Evolutionary conservation across 2,797 vertebrate genomes (phyloP).

Genomic region (Chaenodraco wilsoni): DNA sequence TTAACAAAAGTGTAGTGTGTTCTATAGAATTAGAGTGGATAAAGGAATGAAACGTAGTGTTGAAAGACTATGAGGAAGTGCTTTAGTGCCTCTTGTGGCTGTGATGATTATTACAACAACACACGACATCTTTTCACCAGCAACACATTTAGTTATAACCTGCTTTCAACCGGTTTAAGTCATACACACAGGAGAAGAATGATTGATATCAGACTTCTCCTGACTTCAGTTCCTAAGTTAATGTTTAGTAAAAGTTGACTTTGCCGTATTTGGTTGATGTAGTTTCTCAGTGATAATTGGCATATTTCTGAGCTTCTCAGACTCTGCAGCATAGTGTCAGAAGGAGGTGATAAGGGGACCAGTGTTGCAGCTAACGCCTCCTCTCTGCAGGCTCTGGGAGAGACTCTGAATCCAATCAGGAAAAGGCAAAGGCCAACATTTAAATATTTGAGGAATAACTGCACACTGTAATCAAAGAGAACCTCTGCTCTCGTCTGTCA

Average conservation of each 20-base stretch:
- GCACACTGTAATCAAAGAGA: slow-evolving; percentile 13
- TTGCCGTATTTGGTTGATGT: slow-evolving; percentile 16
- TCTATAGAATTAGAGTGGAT: too few species aligned
- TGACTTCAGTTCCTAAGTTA: too few species aligned
- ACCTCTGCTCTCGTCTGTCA: neutral
- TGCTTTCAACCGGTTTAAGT: too few species aligned
- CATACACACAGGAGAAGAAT: too few species aligned
- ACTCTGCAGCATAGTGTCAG: slow-evolving; percentile 29
- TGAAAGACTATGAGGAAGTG: too few species aligned
- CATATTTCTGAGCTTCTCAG: slow-evolving; percentile 2
- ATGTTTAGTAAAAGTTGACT: slow-evolving; percentile 1
- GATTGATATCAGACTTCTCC: too few species aligned
- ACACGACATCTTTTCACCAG: too few species aligned
- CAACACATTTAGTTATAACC: too few species aligned
- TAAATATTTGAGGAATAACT: slow-evolving; percentile 28
- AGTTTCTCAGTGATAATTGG: slow-evolving; percentile 7
- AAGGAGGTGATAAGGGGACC: slow-evolving; percentile 51
- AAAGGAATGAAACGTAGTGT: too few species aligned
- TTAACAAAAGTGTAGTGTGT: too few species aligned
- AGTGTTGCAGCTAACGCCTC: slow-evolving; percentile 40
- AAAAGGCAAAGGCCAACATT: slow-evolving; percentile 31
- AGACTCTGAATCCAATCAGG: slow-evolving; percentile 36
- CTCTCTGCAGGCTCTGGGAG: slow-evolving; percentile 27
- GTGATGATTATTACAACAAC: too few species aligned
- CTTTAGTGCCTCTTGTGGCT: too few species aligned